Evolutionary conservation across 2,797 vertebrate species (phyloP), one percentile per base, ranked within the genome.

Genomic region (Tarsius wallacei): DNA sequence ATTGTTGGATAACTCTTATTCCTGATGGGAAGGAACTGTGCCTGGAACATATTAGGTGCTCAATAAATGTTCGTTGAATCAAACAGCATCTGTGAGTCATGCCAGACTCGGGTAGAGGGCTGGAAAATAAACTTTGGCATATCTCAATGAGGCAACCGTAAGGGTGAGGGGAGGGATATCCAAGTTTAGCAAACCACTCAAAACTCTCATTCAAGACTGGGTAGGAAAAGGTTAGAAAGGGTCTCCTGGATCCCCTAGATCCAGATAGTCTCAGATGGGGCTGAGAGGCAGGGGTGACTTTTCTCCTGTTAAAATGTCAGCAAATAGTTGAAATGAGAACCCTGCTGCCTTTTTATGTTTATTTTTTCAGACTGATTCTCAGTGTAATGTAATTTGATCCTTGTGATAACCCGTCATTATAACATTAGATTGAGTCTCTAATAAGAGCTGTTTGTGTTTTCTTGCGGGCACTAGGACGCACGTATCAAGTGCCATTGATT

Each of bases 361-460:
- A 33, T 82, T 94, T 94, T 91, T 95, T 74, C n/a, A 77, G 74
- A 66, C 89, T 24, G 24, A 71, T 70, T 96, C 74, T 85, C n/a
- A 90, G 66, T 81, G 15, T 81, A 33, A 96, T 93, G 96, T 73
- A 87, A 64, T 73, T 94, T 87, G 70, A 68, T 96, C 33, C 64
- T 90, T 96, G 76, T 64, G 94, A 70, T 83, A 90, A 51, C n/a
- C 28, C 90, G 66, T 85, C 57, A 89, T 86, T 77, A 26, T 78
- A 93, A 78, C 74, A 61, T 61, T 63, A 82, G 57, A 49, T 17
- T 89, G 77, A 90, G 10, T 96, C 68, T 95, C 59, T 94, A 85
- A 87, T 77, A 80, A 87, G 74, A 86, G 87, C 85, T 96, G 13
- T 74, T 81, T 91, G 31, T 94, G 53, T 90, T 93, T 96, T 74